These are phyloP conservation scores for Gerris buenoi DNA, from an alignment of 1,140 invertebrate genomes.

Conservation along the genomic window DNA sequence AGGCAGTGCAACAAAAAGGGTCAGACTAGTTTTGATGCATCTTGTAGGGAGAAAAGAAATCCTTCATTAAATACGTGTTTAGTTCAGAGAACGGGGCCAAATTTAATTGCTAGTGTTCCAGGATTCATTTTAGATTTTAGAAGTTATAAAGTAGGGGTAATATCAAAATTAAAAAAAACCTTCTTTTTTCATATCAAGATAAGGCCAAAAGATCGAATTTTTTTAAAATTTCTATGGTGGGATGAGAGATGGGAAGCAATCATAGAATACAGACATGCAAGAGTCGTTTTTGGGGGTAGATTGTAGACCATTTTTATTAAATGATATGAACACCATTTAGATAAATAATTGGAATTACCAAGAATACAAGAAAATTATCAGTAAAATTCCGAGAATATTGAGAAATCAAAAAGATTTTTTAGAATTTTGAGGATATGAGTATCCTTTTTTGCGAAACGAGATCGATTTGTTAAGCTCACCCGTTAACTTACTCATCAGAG, in stretches of 20 bases:
- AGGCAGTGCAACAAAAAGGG: neutral
- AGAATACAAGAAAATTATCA: neutral
- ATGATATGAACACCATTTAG: neutral
- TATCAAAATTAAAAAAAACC: neutral
- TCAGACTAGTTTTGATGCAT: neutral
- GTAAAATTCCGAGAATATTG: neutral
- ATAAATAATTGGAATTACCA: neutral
- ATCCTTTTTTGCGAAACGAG: no score
- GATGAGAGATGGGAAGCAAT: neutral
- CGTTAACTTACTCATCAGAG: no score
- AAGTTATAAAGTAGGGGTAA: slow-evolving; percentile 16
- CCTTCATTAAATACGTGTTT: neutral
- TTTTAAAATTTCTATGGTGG: neutral
- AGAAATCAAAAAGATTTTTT: neutral
- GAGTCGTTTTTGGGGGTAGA: neutral
- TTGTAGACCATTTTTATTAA: neutral
- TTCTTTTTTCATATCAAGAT: neutral
- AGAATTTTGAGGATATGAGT: no score
- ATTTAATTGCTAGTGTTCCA: neutral
- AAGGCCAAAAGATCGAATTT: neutral
- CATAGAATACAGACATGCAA: neutral
- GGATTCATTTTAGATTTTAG: neutral
- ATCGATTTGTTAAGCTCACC: no score
- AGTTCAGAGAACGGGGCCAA: neutral
- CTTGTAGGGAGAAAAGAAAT: neutral